Base-by-base conservation (phyloP, 2,888 invertebrate genomes). In the Altica lythri region DNA sequence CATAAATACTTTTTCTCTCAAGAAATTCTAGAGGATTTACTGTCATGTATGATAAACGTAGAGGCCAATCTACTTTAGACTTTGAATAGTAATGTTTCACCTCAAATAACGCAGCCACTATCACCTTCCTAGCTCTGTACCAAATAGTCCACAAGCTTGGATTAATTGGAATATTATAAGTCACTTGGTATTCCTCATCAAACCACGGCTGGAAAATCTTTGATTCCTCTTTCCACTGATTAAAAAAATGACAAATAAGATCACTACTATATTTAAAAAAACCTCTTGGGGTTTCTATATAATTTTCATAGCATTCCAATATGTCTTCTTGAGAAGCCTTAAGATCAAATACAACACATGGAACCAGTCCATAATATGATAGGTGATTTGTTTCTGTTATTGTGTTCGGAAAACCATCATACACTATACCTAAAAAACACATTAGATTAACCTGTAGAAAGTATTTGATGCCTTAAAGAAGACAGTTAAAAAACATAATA, bases 381-480 rank as follows among this genome's bases (percentile, higher is more conserved):
- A 86, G 69, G 61, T 79, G 75, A 60, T 75, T 73, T 8, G 80
- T 76, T 69, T 84, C 82, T 34, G 74, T 66, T n/a, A 78, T 72
- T 14, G 73, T 74, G 49, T 77, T 75, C 2, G 85, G 86, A 70
- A 85, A 82, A 1, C 85, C 86, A 67, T 86, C 86, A 47, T 83
- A 76, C 9, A 87, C 71, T 65, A 80, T 78, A n/a, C 86, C 86
- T 60, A 46, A 13, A 37, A 51, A n/a, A n/a, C n/a, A n/a, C n/a
- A n/a, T n/a, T n/a, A n/a, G n/a, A n/a, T n/a, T n/a, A n/a, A n/a
- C n/a, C n/a, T n/a, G n/a, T n/a, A n/a, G n/a, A n/a, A n/a, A n/a
- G n/a, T n/a, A n/a, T n/a, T n/a, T n/a, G n/a, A n/a, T n/a, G n/a
- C n/a, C n/a, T n/a, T n/a, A n/a, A n/a, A n/a, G n/a, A n/a, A n/a